Conservation (phyloP, 2,888 invertebrate genomes). For the Dorcus parallelipipedus region DNA sequence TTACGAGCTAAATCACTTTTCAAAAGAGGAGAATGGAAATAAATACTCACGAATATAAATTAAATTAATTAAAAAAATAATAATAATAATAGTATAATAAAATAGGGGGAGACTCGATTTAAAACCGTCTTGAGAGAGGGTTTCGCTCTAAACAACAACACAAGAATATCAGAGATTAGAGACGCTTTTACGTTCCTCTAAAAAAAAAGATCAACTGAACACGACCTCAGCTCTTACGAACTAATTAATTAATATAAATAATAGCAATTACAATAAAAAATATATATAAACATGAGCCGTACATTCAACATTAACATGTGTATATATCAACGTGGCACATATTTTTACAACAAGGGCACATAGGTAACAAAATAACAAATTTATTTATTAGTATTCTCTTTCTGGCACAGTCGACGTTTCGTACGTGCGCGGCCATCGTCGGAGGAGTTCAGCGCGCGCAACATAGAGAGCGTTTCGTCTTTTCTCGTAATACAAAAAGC, state of each 20-base stretch:
- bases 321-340: constrained; percentile 32
- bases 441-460: neutral
- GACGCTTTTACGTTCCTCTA: constrained; percentile 17
- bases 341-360: constrained; percentile 21
- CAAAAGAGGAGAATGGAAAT: constrained; percentile 31
- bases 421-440: neutral
- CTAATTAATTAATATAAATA: constrained; percentile 30
- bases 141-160: constrained; percentile 1
- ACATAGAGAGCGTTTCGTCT: neutral
- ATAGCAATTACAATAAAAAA: constrained; percentile 24
- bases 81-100: constrained; percentile 23
- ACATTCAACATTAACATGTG: constrained; percentile 31
- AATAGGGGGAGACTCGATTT: constrained; percentile 15
- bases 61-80: constrained; percentile 13
- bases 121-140: neutral
- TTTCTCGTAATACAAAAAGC: neutral
- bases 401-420: neutral
- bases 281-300: constrained; percentile 27
- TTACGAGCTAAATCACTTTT: constrained; percentile 39
- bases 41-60: constrained; percentile 17
- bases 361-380: constrained; percentile 30
- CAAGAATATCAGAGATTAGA: neutral
- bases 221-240: constrained; percentile 9
- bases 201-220: constrained; percentile 16
- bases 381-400: constrained; percentile 3